Percentiles rank a stretch among this genome's conserved stretches.
These are phyloP conservation scores for Eulithis testata DNA, from an alignment of 2,888 invertebrate genomes.

Conservation along the genomic window DNA sequence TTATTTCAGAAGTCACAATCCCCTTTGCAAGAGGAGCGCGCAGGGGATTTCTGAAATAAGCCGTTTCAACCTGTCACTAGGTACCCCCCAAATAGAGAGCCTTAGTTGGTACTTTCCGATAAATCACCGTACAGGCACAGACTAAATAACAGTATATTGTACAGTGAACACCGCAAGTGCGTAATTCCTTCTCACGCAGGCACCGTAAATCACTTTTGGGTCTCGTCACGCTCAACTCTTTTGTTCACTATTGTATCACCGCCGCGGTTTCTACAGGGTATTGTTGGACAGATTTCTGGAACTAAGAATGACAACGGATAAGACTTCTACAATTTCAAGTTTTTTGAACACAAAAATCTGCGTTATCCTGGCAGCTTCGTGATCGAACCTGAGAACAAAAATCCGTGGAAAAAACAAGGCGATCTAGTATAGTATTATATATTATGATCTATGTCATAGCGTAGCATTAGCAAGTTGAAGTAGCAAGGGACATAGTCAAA, in stretches of 20 bases:
- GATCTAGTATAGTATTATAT: too few relatives aligned
- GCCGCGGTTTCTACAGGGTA: conserved; percentile 37
- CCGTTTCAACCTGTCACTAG: conserved; percentile 12
- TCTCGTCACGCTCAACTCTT: conserved; percentile 46
- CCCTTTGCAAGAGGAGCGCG: too few relatives aligned
- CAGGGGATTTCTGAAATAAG: too few relatives aligned
- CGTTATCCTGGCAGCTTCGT: too few relatives aligned
- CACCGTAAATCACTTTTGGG: conserved; percentile 43
- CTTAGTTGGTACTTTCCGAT: conserved; percentile 16
- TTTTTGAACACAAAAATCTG: too few relatives aligned
- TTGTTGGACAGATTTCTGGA: conserved; percentile 37
- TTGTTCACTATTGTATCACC: conserved; percentile 45
- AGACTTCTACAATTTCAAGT: conserved; percentile 12
- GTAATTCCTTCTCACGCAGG: conserved; percentile 43
- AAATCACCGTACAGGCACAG: conserved; percentile 24
- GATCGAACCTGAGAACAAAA: too few relatives aligned
- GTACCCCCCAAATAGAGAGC: conserved; percentile 19
- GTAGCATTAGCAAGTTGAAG: too few relatives aligned
- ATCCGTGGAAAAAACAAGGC: too few relatives aligned
- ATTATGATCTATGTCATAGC: too few relatives aligned
- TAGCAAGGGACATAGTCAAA: too few relatives aligned
- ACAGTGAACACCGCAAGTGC: conserved; percentile 41
- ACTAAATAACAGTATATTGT: too few relatives aligned
- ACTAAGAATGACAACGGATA: conserved; percentile 14
- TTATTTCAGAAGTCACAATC: conserved; percentile 4